A percentile compares a stretch with the other conserved stretches of the same genome.
phyloP scores from a whole-genome alignment of 1,140 invertebrate genomes.

The Panagrolaimus sp. region DNA sequence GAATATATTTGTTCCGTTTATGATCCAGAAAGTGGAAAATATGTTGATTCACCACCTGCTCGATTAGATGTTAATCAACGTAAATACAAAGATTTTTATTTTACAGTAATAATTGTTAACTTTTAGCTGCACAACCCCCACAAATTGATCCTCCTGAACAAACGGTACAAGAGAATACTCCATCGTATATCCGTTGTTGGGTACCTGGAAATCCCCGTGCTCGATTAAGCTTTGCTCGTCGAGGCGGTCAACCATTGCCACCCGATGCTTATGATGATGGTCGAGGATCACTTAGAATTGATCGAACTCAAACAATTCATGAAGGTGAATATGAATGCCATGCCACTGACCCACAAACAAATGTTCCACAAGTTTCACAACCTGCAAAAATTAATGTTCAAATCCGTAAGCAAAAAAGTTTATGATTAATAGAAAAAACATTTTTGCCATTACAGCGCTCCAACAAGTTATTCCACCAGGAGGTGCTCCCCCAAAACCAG shows the following conservation, averaged over 20 bases:
- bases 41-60: constrained; percentile 44
- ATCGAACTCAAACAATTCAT: constrained; percentile 27
- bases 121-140: constrained; percentile 39
- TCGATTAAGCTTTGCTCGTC: constrained; percentile 30
- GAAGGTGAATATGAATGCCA: constrained; percentile 53
- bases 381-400: constrained; percentile 39
- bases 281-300: constrained; percentile 38
- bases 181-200: constrained; percentile 52
- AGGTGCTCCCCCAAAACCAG: constrained; percentile 48
- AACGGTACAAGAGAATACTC: constrained; percentile 44
- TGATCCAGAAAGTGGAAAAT: constrained; percentile 45
- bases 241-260: constrained; percentile 39
- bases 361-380: constrained; percentile 37
- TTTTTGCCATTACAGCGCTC: neutral
- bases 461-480: constrained; percentile 1
- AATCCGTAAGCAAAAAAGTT: neutral
- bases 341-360: constrained; percentile 33
- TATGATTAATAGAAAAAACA: no score
- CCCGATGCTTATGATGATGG: constrained; percentile 41
- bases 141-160: constrained; percentile 52
- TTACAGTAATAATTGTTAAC: neutral
- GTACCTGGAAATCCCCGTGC: constrained; percentile 44
- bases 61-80: constrained; percentile 45
- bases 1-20: constrained; percentile 46
- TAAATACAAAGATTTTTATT: constrained; percentile 19